Base-by-base conservation (phyloP, 1,140 invertebrate species). In the Homalodisca vitripennis region DNA sequence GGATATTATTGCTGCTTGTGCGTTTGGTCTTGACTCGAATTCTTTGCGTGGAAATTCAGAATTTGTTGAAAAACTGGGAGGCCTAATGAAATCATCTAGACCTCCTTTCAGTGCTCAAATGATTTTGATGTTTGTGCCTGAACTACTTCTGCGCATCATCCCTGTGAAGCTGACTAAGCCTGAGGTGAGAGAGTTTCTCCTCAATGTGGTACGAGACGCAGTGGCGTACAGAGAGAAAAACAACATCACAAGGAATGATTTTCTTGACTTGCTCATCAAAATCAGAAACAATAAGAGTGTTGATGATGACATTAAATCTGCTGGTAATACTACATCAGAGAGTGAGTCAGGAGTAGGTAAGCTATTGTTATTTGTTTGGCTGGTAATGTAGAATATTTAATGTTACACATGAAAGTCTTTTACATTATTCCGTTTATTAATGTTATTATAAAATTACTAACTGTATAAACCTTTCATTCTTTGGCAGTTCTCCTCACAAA, bases 11-110 rank as follows among this genome's bases (percentile, higher is more conserved):
- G 84, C 82, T 1, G 81, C 80, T 0, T 83, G 81, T 66, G 85
- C 82, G 6, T 88, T 88, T 76, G 87, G 86, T 1, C 75, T 87
- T 6, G 76, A 86, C 62, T 81, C 80, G 71, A 82, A 85, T 66
- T 77, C 82, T 17, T 70, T 87, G 17, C 74, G 77, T 41, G 77
- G 78, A 77, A 0, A 68, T 68, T 51, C 69, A 66, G 24, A 57
- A 78, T 1, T 73, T 79, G n/a, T 64, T 71, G 6, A 57, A 34
- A 67, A 14, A 27, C 67, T 26, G 46, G 46, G 22, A 48, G n/a
- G 47, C 26, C 69, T 20, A 66, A 31, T 22, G 17, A 6, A 14
- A n/a, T 53, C 1, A 1, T 71, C n/a, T 10, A 71, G 0, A 6
- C 75, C 0, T 63, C 68, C 3, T 26, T 74, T 0, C 66, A 72